Evolutionary conservation across 1,140 invertebrate species (phyloP).

Genomic region (Temnothorax curvispinosus): DNA sequence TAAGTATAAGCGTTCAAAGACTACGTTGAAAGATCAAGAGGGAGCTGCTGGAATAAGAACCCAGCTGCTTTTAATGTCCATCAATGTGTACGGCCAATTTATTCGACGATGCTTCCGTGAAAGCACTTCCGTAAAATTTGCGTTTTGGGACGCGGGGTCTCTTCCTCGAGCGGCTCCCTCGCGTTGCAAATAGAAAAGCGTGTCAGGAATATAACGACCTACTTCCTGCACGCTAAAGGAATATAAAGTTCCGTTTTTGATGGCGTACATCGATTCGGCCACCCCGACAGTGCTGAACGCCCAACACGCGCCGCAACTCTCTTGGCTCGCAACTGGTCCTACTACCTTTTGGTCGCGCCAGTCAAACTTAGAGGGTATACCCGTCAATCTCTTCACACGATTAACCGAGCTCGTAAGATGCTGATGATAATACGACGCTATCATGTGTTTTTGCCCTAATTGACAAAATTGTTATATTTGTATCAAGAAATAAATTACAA

Average conservation of each 20-base stretch:
- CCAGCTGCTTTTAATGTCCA: neutral
- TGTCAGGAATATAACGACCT: slow-evolving; percentile 48
- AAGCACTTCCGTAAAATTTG: neutral
- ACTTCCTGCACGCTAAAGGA: slow-evolving; percentile 92
- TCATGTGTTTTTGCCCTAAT: slow-evolving; percentile 60
- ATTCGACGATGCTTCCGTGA: neutral
- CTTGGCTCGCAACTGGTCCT: slow-evolving; percentile 90
- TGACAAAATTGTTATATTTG: neutral
- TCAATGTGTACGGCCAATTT: neutral
- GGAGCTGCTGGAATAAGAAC: neutral
- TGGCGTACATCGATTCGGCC: slow-evolving; percentile 92
- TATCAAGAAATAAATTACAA: slow-evolving; percentile 16
- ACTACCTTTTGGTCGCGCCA: slow-evolving; percentile 91
- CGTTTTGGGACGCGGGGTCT: neutral
- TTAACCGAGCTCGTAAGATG: slow-evolving; percentile 24
- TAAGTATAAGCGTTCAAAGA: neutral
- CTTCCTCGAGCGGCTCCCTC: neutral
- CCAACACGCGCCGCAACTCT: slow-evolving; percentile 94
- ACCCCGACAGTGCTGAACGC: slow-evolving; percentile 93
- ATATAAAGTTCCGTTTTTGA: slow-evolving; percentile 88
- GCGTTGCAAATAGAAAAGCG: slow-evolving; percentile 9
- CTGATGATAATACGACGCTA: slow-evolving; percentile 68
- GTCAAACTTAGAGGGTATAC: slow-evolving; percentile 78
- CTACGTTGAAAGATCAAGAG: neutral
- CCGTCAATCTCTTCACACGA: slow-evolving; percentile 72